These are phyloP conservation scores for Labeo catla DNA, from an alignment of 2,113 vertebrate species.

Conservation along the genomic window DNA sequence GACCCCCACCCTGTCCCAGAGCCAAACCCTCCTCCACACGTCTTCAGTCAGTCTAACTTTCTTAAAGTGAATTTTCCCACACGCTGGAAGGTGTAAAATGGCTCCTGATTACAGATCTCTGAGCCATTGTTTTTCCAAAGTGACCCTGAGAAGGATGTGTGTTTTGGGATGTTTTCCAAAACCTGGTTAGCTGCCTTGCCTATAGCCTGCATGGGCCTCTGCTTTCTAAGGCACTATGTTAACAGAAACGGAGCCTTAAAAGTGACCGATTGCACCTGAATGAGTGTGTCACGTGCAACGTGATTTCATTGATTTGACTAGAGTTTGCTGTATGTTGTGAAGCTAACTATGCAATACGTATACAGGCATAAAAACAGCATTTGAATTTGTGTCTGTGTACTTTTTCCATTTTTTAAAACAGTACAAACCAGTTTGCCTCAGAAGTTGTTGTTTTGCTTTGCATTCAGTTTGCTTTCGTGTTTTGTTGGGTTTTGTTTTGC, in stretches of 20 bases:
- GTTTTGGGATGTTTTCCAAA: not conserved
- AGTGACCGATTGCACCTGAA: not conserved
- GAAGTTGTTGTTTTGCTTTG: not conserved
- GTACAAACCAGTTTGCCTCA: not conserved
- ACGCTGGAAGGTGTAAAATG: not conserved
- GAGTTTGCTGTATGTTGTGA: not conserved
- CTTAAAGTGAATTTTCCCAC: not conserved
- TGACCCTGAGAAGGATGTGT: not conserved
- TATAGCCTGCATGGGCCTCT: too few relatives aligned
- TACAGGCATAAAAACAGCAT: not conserved
- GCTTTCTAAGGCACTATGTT: not conserved
- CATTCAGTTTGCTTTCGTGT: not conserved
- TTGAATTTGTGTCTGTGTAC: too few relatives aligned
- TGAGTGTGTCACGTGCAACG: not conserved
- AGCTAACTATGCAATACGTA: not conserved
- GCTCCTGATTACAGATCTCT: constrained; percentile 35
- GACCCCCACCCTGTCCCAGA: constrained; percentile 39
- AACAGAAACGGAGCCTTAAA: not conserved
- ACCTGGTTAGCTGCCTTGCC: not conserved
- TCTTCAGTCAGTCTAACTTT: not conserved
- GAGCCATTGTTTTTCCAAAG: constrained; percentile 11
- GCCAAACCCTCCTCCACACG: not conserved
- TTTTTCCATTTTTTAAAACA: too few relatives aligned
- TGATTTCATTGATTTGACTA: not conserved
- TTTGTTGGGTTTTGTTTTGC: not conserved